Evolutionary conservation across 2,797 vertebrate species (phyloP).

Genomic region (Pteronotus mesoamericanus): DNA sequence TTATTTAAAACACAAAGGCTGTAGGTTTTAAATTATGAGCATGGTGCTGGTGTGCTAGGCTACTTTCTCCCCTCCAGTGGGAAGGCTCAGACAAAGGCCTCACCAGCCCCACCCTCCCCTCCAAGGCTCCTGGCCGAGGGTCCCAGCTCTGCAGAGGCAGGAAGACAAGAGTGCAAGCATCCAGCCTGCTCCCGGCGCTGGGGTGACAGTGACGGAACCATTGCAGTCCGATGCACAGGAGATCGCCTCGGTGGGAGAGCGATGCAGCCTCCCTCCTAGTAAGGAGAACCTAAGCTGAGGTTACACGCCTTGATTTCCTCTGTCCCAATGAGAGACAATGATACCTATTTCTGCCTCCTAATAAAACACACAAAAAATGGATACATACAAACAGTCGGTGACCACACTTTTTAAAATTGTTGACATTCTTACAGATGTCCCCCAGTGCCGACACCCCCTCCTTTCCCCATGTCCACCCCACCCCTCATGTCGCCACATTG

Average conservation of each 20-base stretch:
- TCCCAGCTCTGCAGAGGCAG: not conserved
- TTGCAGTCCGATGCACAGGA: not conserved
- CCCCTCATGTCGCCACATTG: too few species aligned
- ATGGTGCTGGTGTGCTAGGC: not conserved
- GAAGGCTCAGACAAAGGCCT: too few species aligned
- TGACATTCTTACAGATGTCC: not conserved
- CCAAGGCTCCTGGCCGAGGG: not conserved
- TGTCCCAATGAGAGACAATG: not conserved
- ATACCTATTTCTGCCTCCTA: not conserved
- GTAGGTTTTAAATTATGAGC: not conserved
- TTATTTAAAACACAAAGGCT: not conserved
- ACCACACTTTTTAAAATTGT: not conserved
- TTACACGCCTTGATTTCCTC: not conserved
- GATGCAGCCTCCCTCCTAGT: too few species aligned
- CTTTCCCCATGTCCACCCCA: not conserved
- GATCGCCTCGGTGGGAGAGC: not conserved
- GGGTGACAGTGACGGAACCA: not conserved
- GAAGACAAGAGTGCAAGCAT: not conserved
- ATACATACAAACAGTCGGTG: not conserved
- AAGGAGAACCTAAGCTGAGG: not conserved
- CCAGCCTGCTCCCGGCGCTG: not conserved
- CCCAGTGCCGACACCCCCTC: not conserved
- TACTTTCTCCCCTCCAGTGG: not conserved
- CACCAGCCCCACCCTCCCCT: constrained; percentile 16
- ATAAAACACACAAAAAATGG: not conserved